Evolutionary conservation across 2,888 invertebrate genomes (phyloP).

Genomic region (Piscicola geometra): DNA sequence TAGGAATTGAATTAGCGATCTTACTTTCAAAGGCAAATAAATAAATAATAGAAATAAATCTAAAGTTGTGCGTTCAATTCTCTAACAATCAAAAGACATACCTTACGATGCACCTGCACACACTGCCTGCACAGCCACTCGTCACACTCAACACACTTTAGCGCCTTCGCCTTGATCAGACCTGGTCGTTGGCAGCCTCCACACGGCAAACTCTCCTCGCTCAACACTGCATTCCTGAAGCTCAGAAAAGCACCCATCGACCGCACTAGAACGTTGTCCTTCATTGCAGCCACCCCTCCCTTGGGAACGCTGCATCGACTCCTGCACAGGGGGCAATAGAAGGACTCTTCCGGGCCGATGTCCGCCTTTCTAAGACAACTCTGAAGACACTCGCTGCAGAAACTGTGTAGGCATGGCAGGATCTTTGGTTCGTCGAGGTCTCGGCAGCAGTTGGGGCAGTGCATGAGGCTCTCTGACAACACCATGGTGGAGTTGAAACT

Average conservation of each 20-base stretch:
- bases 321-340: slow-evolving; percentile 44
- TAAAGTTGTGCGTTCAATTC: neutral
- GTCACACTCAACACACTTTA: slow-evolving; percentile 43
- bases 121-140: slow-evolving; percentile 44
- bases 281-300: slow-evolving; percentile 39
- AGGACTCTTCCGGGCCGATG: slow-evolving; percentile 42
- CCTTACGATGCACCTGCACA: slow-evolving; percentile 38
- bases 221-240: slow-evolving; percentile 33
- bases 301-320: slow-evolving; percentile 40
- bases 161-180: slow-evolving; percentile 23
- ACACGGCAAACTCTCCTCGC: slow-evolving; percentile 33
- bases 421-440: slow-evolving; percentile 46
- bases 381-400: slow-evolving; percentile 46
- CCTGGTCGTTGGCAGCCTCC: slow-evolving; percentile 39
- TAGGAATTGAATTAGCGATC: neutral
- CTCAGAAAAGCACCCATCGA: slow-evolving; percentile 41
- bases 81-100: slow-evolving; percentile 6
- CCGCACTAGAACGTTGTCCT: slow-evolving; percentile 41
- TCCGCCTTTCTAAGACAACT: slow-evolving; percentile 40
- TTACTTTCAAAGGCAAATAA: neutral
- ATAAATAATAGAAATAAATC: neutral
- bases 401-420: slow-evolving; percentile 49
- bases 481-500: slow-evolving; percentile 20
- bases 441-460: slow-evolving; percentile 45
- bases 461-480: slow-evolving; percentile 29